phyloP scores from a whole-genome alignment of 2,113 vertebrate species.

The Odobenus rosmarus region DNA sequence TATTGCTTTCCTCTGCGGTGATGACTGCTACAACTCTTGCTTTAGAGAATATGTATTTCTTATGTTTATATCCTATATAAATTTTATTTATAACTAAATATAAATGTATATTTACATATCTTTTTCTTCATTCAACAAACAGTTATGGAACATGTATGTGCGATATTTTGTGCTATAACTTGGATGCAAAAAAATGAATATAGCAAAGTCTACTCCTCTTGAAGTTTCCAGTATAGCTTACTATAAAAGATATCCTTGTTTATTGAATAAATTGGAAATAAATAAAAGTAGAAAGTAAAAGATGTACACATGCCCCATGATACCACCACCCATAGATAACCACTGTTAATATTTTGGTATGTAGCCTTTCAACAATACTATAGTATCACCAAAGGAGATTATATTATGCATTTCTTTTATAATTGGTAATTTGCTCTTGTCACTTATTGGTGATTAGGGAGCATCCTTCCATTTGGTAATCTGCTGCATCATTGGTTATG shows the following conservation, averaged over 20 bases:
- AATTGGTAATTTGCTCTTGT: not conserved
- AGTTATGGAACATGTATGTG: not conserved
- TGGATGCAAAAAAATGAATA: not conserved
- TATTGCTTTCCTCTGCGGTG: not conserved
- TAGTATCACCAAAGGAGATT: not conserved
- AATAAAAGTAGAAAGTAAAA: slow-evolving; percentile 6
- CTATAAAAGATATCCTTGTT: not conserved
- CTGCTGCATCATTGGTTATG: not conserved
- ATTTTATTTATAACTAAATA: not conserved
- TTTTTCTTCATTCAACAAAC: not conserved
- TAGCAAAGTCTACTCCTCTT: not conserved
- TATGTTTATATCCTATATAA: not conserved
- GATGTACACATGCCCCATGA: not conserved
- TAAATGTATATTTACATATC: not conserved
- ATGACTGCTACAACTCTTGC: not conserved
- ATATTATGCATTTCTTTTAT: not conserved
- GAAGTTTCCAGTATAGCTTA: not conserved
- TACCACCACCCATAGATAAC: not conserved
- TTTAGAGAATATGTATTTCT: not conserved
- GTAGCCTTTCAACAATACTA: not conserved
- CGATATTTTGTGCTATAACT: not conserved
- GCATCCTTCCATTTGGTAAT: not conserved
- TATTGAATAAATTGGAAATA: not conserved
- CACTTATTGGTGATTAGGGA: not conserved
- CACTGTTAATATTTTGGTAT: not conserved